Conservation (phyloP, 2,888 invertebrate genomes). For the Conchocele bisecta region DNA sequence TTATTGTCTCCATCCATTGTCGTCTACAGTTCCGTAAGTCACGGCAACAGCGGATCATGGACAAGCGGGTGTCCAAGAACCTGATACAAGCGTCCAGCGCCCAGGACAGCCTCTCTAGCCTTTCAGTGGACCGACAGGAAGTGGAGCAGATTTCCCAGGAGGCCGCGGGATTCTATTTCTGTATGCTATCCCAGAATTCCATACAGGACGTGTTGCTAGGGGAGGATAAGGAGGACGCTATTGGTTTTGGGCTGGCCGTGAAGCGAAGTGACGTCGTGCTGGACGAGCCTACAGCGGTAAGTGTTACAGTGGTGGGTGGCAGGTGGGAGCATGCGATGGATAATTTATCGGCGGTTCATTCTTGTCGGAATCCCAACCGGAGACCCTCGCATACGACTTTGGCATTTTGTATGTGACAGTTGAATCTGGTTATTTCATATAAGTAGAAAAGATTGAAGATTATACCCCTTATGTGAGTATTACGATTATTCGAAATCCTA, state of each 20-base stretch:
- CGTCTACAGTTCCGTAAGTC: conserved; percentile 63
- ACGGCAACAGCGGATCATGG: conserved; percentile 65
- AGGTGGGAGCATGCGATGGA: no score
- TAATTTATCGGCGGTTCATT: no score
- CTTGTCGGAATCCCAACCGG: no score
- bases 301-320: no score
- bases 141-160: conserved; percentile 53
- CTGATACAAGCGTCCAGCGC: conserved; percentile 54
- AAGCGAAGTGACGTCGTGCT: conserved; percentile 65
- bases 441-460: no score
- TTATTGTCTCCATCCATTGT: neutral
- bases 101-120: conserved; percentile 46
- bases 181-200: conserved; percentile 63
- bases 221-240: conserved; percentile 61
- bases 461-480: no score
- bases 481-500: no score
- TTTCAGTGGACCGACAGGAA: conserved; percentile 44
- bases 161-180: conserved; percentile 63
- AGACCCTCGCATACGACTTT: no score
- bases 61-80: conserved; percentile 65
- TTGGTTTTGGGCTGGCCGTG: conserved; percentile 70
- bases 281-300: conserved; percentile 68
- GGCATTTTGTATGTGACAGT: no score
- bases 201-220: conserved; percentile 65
- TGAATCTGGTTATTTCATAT: no score